Evolutionary conservation across 2,797 vertebrate species (phyloP).

Genomic region (Pseudochromis fuscus): DNA sequence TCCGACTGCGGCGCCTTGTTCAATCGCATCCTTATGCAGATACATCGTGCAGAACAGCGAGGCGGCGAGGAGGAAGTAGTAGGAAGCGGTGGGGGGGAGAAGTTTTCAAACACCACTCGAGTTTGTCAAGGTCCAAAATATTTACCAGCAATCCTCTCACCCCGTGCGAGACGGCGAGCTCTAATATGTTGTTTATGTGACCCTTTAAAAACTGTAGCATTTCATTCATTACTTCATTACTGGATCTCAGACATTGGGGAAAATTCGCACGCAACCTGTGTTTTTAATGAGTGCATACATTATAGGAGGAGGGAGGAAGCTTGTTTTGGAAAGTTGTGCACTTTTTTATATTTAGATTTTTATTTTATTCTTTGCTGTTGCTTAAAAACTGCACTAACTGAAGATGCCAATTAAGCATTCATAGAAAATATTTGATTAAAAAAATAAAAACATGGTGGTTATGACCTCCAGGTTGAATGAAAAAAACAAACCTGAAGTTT

Average conservation of each 20-base stretch:
- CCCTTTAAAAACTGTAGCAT: slow-evolving; percentile 19
- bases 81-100: not conserved
- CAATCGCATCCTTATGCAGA: slow-evolving; percentile 26
- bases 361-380: slow-evolving; percentile 4
- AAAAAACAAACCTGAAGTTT: too few species aligned
- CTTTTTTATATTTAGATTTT: not conserved
- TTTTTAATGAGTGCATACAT: slow-evolving; percentile 30
- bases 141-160: slow-evolving; percentile 3
- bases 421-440: not conserved
- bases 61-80: not conserved
- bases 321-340: not conserved
- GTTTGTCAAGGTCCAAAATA: slow-evolving; percentile 25
- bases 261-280: slow-evolving; percentile 9
- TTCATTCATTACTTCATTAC: slow-evolving; percentile 17
- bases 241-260: slow-evolving; percentile 18
- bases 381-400: slow-evolving; percentile 8
- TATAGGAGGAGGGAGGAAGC: slow-evolving; percentile 4
- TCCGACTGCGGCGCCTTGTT: slow-evolving; percentile 7
- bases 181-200: not conserved
- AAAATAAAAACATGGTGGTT: too few species aligned
- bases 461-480: too few species aligned
- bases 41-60: slow-evolving; percentile 1
- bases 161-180: not conserved
- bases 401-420: not conserved
- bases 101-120: slow-evolving; percentile 8